Evolutionary conservation across 2,797 vertebrate species (phyloP), one percentile per base, ranked within the genome.

Genomic region (Urocyon cinereoargenteus): DNA sequence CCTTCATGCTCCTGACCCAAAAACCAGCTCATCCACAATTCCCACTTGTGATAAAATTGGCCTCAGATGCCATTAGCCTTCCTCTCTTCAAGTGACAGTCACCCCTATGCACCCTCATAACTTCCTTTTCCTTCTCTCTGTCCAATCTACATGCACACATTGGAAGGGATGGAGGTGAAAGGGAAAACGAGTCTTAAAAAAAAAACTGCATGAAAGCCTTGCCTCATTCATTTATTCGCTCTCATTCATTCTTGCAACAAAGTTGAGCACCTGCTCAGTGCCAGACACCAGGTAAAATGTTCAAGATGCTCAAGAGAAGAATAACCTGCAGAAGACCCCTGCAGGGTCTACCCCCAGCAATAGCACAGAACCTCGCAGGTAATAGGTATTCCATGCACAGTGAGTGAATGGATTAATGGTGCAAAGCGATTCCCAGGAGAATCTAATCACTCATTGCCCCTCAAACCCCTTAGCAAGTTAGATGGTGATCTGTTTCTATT

Each of bases 1-100:
- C 73, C 86, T 97, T 91, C 73, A 77, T 0, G 9, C 51, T 81
- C 18, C 79, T 91, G 91, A 94, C 78, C 90, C n/a, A n/a, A 28
- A 64, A 28, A n/a, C 53, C 51, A 36, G 61, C 66, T 86, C 53
- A 89, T 26, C 59, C 31, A 64, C 59, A 57, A 2, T 57, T 91
- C 45, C 96, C 2, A 0, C 68, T 83, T 86, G 61, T 36, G 40
- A 72, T 77, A 28, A 31, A 59, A 89, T 49, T 26, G 13, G 16
- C 12, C 72, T 90, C 13, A 40, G 61, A 57, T 77, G 31, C 79
- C 15, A 15, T 21, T 21, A 85, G 75, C 14, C 15, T 88, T 14
- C 57, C 31, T 55, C 88, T 72, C 26, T 77, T 34, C 51, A 68
- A 68, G 36, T 16, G 28, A 72, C 6, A 4, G 61, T 61, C 81